Conservation (phyloP, 2,113 vertebrate genomes). For the Equus quagga region DNA sequence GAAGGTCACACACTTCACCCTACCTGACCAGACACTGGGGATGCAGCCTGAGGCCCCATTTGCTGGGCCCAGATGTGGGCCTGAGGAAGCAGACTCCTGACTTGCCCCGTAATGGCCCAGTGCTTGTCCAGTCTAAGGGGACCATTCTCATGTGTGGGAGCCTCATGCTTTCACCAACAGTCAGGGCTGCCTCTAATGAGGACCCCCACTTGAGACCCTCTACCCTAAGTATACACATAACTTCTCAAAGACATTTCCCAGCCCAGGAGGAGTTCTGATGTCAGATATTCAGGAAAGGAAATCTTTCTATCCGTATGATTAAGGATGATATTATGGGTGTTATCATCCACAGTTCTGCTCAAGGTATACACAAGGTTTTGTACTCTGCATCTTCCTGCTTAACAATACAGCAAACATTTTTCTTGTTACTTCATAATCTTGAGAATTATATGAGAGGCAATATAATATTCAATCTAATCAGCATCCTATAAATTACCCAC, state of each 20-base stretch:
- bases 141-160: rapidly evolving
- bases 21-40: too few relatives aligned
- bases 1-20: rapidly evolving
- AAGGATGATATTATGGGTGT: rapidly evolving
- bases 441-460: background rate
- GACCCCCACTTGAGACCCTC: background rate
- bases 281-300: background rate
- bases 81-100: background rate
- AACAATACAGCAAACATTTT: background rate
- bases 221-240: rapidly evolving
- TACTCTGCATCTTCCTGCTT: background rate
- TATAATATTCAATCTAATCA: rapidly evolving
- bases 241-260: too few relatives aligned
- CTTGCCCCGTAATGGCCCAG: rapidly evolving
- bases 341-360: rapidly evolving
- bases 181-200: too few relatives aligned
- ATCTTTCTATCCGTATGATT: rapidly evolving
- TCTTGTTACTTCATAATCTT: background rate
- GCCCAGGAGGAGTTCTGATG: too few relatives aligned
- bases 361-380: rapidly evolving
- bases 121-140: rapidly evolving
- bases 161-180: rapidly evolving
- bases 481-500: background rate
- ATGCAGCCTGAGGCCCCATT: rapidly evolving
- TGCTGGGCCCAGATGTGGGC: background rate